Evolutionary conservation across 2,113 vertebrate species (phyloP), one percentile per base, ranked within the genome.

Genomic region (Hepsetus odoe): DNA sequence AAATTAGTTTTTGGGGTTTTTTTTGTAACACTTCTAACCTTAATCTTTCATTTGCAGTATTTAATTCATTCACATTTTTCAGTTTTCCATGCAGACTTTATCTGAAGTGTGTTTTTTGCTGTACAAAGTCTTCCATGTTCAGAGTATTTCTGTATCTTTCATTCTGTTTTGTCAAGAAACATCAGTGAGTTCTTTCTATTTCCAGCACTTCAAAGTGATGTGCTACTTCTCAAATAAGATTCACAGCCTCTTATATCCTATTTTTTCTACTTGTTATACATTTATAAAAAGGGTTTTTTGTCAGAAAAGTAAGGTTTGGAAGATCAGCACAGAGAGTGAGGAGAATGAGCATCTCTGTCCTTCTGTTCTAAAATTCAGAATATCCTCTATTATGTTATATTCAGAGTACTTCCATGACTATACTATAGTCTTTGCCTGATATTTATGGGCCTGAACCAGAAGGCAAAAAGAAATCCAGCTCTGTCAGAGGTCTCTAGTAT

Each of bases 401-500:
- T 32, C 13, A 33, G 59, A 64, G 3, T 11, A 38, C n/a, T 33
- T 65, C 61, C 33, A 38, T 65, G 5, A 8, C 26, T 65, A 20
- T n/a, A 55, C 24, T n/a, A n/a, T 38, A 38, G n/a, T 65, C 9
- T 55, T 22, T n/a, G 30, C 30, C 20, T 51, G 30, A 38, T 38
- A 38, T 38, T 65, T 20, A 65, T 20, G 9, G 2, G 9, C 10
- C 2, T 1, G 3, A 22, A 55, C n/a, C 51, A 24, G 51, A 22
- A 24, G 3, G 38, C 55, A n/a, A 61, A 62, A 53, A 58, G 35
- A 70, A 59, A 61, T 46, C 8, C 51, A 3, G 65, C 26, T 62
- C 67, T 49, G 8, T 62, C 67, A 33, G 67, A 59, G 46, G 72
- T 62, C 70, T 72, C 13, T 8, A 38, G 51, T 56, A 73, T 30